Base-by-base conservation (phyloP, 2,888 invertebrate species). In the Dioctria linearis region DNA sequence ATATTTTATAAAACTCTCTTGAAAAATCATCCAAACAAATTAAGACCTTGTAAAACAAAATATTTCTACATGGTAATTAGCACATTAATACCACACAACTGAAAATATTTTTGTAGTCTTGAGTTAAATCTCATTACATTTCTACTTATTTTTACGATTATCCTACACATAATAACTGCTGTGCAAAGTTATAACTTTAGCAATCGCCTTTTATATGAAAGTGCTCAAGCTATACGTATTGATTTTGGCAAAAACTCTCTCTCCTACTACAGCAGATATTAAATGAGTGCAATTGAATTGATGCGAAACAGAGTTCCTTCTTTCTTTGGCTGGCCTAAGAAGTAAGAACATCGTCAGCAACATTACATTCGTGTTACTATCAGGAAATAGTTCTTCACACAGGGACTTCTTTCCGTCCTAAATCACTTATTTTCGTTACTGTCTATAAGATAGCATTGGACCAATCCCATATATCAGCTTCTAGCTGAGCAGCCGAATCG, bases 401-500 rank as follows among this genome's bases (percentile, higher is more conserved):
- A 82, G 73, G 79, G 79, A 82, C 67, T 78, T 80, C 49, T 75
- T 79, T 82, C 82, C 80, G 79, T 75, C 71, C 79, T 80, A 80
- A 82, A 82, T 80, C 80, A 80, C 75, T 80, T 80, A 76, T 63
- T 76, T 76, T 63, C 51, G 46, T 76, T 51, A 63, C 76, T 63
- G 76, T 76, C 43, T 59, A 37, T 25, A 25, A 25, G 25, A 25
- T 25, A 25, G 43, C 63, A 63, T 76, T 49, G 76, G 43, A 65
- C 51, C 71, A 65, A 65, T 69, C 73, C 73, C 81, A 83, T 83
- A 81, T 83, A 83, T 83, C 83, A 83, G 82, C 81, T 67, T 81
- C 80, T 66, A 82, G 82, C 73, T 82, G 82, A 81, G 81, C 82
- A 83, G 80, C 82, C 82, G 83, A 83, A 84, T 83, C 83, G 83